Evolutionary conservation across 2,888 invertebrate genomes (phyloP), one percentile per base, ranked within the genome.

Genomic region (Rhaphigaster nebulosa): DNA sequence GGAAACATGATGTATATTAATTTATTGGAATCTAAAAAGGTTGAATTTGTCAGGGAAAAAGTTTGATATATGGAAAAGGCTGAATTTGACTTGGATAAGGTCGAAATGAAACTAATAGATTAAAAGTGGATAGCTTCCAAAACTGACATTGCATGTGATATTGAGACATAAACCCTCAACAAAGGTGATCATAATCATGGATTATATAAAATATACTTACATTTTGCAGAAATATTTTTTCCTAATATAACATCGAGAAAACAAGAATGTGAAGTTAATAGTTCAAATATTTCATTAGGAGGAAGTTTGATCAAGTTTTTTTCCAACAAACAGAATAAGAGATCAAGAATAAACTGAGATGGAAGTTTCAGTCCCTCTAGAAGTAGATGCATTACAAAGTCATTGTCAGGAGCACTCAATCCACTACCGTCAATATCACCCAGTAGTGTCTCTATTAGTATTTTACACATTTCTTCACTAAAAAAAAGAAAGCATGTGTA

Each of bases 211-310:
- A 23, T 15, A 54, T 34, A 92, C 93, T 92, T 92, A 94, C 94
- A 93, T 93, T 94, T 94, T 34, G 92, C 91, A 54, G 89, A 56
- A 60, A 88, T 91, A 56, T 93, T 92, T 45, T 41, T 12, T 91
- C 95, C 95, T 34, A 97, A 93, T 93, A 97, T 95, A 13, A 96
- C 95, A 92, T 96, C 96, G 88, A 96, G 94, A 93, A 97, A 97
- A 93, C 96, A 96, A 0, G 97, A 97, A 94, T 97, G 97, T 0
- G 96, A 96, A 10, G 95, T 95, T 20, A 96, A 95, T 96, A 97
- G 96, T 92, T 97, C 96, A 92, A 97, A 96, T 15, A 97, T 93
- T 38, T 95, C 94, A 88, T 41, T 60, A 56, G 90, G 88, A 54
- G 90, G 80, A 52, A 90, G 70, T 56, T 88, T 88, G 38, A n/a